Evolutionary conservation across 2,797 vertebrate genomes (phyloP), one percentile per base, ranked within the genome.

Genomic region (Neosilurus hyrtlii): DNA sequence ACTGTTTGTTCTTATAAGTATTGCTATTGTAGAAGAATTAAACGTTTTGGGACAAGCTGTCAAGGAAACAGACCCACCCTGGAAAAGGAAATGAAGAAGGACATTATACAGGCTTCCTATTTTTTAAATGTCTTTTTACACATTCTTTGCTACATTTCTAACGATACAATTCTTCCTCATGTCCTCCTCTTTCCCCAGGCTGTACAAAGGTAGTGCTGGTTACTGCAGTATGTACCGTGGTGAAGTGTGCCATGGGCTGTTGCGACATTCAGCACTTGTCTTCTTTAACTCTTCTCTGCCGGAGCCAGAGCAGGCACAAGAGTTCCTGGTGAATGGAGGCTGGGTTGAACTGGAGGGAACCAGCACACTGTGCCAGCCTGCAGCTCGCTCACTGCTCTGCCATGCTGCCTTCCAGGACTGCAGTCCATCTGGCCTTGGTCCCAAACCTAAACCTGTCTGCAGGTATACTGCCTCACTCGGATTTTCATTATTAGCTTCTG

Each of bases 181-280:
- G 43, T 80, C 26, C 18, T 67, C 9, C 51, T 56, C 30, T 24
- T 0, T 82, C 89, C 86, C 89, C 88, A 98, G 96, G 89, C 89
- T 96, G 7, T 98, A 96, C 87, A 97, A 95, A 89, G 95, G 96
- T 51, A 91, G 92, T 0, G 12, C 94, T 71, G 97, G 97, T 37
- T 99, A 97, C 93, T 99, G 97, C 89, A 95, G 95, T 73, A 95
- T 94, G 0, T 99, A 99, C 88, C 93, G 94, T 81, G 97, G 98
- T 68, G 95, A 97, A 12, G 92, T 95, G 80, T 99, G 98, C 76
- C 92, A 91, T 51, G 67, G 86, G 7, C 79, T 95, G 26, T 92
- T 98, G 87, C 91, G 37, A 0, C 94, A 91, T 11, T 94, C 96
- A 11, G 88, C 92, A 8, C 94, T 98, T 88, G 95, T 99, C 86